Evolutionary conservation across 2,888 invertebrate genomes (phyloP).

Genomic region (Helicoverpa assulta): DNA sequence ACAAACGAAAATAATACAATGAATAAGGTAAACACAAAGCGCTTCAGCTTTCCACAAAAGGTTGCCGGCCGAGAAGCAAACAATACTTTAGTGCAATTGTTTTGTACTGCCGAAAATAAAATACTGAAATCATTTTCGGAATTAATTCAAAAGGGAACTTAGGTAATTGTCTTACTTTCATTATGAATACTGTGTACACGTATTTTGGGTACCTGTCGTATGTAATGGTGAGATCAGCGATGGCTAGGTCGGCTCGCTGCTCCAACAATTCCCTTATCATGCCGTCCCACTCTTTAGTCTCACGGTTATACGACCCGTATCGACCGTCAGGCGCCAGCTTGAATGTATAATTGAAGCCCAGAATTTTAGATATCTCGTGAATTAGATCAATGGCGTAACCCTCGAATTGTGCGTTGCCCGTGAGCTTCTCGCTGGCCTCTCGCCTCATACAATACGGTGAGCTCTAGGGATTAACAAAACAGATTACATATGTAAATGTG

Average conservation of each 20-base stretch:
- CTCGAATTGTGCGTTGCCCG: conserved; percentile 97
- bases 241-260: conserved; percentile 98
- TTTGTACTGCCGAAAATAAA: conserved; percentile 21
- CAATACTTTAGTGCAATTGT: conserved; percentile 41
- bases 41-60: conserved; percentile 50
- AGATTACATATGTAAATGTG: conserved; percentile 66
- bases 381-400: conserved; percentile 98
- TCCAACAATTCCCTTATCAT: conserved; percentile 97
- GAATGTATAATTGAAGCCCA: conserved; percentile 97
- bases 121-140: conserved; percentile 16
- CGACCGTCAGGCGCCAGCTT: conserved; percentile 96
- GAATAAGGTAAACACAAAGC: conserved; percentile 43
- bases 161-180: neutral
- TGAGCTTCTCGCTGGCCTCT: conserved; percentile 95
- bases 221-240: conserved; percentile 99
- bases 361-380: conserved; percentile 96
- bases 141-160: conserved; percentile 1
- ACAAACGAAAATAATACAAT: conserved; percentile 56
- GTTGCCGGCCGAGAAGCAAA: conserved; percentile 33
- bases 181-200: neutral
- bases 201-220: conserved; percentile 94
- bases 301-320: conserved; percentile 95
- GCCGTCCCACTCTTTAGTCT: conserved; percentile 97
- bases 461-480: conserved; percentile 91
- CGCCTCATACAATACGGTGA: conserved; percentile 98